Percentiles rank a stretch among this genome's conserved stretches.
Evolutionary conservation across 2,888 invertebrate species (phyloP).

Genomic region (Patella pellucida): DNA sequence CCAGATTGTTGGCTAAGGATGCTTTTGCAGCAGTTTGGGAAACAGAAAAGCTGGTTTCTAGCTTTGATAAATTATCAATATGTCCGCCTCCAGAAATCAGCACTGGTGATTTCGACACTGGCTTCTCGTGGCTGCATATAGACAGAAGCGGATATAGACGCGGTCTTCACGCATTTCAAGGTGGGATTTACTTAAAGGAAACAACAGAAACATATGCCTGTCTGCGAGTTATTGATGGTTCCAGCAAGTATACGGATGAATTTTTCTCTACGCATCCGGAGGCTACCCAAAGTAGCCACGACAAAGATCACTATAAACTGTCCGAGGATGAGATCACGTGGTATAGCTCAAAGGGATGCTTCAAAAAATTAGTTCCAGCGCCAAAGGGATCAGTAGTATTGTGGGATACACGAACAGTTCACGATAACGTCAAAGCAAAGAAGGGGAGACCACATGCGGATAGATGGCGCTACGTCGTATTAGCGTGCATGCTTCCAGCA

Average conservation of each 20-base stretch:
- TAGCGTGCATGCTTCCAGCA: not conserved
- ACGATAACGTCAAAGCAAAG: not conserved
- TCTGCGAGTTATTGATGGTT: not conserved
- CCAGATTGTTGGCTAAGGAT: not conserved
- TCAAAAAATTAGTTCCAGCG: not conserved
- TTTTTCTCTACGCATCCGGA: not conserved
- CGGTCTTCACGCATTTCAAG: not conserved
- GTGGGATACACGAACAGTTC: not conserved
- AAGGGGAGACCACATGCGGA: not conserved
- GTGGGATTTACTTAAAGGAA: not conserved
- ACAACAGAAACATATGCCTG: not conserved
- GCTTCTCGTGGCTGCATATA: not conserved
- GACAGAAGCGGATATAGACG: not conserved
- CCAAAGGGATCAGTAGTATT: not conserved
- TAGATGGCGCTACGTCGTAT: not conserved
- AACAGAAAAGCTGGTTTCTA: not conserved
- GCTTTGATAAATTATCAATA: conserved; percentile 8
- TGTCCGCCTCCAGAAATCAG: not conserved
- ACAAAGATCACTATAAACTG: not conserved
- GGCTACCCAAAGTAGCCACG: not conserved
- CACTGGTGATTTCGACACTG: not conserved
- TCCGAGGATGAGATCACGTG: not conserved
- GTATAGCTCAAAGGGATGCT: not conserved
- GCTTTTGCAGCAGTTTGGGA: not conserved
- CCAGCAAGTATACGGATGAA: not conserved